A percentile compares a stretch with the other conserved stretches of the same genome.
Evolutionary conservation across 1,140 invertebrate genomes (phyloP).

Genomic region (Diorhabda sublineata): DNA sequence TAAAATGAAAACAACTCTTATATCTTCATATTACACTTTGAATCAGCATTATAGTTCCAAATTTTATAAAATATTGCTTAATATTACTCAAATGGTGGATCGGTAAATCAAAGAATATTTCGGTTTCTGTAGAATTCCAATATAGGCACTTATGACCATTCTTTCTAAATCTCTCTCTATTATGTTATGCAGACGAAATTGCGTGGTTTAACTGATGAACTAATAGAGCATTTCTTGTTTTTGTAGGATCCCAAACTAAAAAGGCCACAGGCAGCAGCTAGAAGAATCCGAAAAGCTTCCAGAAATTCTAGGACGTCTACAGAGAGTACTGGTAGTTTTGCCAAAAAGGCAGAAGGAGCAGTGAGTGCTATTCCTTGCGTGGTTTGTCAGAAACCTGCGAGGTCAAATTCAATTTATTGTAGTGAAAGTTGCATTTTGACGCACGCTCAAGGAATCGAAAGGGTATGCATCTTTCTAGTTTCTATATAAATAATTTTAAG

Average conservation of each 20-base stretch:
- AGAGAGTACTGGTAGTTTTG: conserved; percentile 35
- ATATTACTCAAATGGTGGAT: no score
- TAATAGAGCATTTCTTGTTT: background rate
- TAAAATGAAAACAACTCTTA: no score
- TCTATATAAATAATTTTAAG: no score
- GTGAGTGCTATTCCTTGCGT: conserved; percentile 52
- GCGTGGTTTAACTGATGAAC: no score
- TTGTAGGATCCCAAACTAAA: conserved; percentile 39
- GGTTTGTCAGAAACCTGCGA: conserved; percentile 68
- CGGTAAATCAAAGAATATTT: no score
- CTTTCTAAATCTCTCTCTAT: no score
- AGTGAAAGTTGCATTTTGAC: conserved; percentile 80
- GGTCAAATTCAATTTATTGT: conserved; percentile 77
- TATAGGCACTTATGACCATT: no score
- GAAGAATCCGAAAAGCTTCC: conserved; percentile 44
- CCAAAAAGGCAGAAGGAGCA: conserved; percentile 19
- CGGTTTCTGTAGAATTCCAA: no score
- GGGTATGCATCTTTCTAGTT: conserved; percentile 47
- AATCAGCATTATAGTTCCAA: no score
- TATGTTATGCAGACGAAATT: no score
- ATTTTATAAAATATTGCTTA: no score
- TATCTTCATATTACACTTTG: no score
- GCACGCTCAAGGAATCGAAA: conserved; percentile 68
- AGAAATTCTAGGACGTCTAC: conserved; percentile 36
- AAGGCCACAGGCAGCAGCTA: conserved; percentile 42